Evolutionary conservation across 2,113 vertebrate genomes (phyloP).

Genomic region (Phalacrocorax aristotelis): DNA sequence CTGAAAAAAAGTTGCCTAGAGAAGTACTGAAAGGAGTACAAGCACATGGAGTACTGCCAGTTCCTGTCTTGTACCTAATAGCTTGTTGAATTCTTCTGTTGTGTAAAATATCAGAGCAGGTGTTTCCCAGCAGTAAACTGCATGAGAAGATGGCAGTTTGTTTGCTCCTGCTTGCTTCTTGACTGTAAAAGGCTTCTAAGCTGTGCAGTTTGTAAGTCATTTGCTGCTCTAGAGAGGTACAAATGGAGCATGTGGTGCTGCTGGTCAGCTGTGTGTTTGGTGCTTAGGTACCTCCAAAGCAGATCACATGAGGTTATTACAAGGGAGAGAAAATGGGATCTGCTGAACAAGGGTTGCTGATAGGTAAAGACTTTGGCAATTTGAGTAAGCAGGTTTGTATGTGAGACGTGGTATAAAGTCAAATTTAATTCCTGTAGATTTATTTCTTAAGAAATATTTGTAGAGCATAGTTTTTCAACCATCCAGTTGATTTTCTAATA

Average conservation of each 20-base stretch:
- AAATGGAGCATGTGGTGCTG: too few species aligned
- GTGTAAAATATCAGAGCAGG: not conserved
- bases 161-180: not conserved
- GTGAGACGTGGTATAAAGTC: not conserved
- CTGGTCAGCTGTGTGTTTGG: not conserved
- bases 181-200: too few species aligned
- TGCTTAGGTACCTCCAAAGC: not conserved
- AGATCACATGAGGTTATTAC: not conserved
- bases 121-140: too few species aligned
- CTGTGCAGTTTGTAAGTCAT: not conserved
- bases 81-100: not conserved
- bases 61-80: not conserved
- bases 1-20: not conserved
- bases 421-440: not conserved
- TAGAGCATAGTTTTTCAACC: not conserved
- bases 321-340: not conserved
- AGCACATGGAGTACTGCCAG: rapidly evolving
- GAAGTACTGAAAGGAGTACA: not conserved
- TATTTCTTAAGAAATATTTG: not conserved
- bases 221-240: not conserved
- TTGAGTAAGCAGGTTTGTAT: not conserved
- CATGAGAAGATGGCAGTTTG: not conserved
- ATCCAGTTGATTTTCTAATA: too few species aligned
- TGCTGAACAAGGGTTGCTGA: not conserved
- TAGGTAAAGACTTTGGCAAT: not conserved